Conservation (phyloP, 2,797 vertebrate genomes). For the Aselliscus stoliczkanus region DNA sequence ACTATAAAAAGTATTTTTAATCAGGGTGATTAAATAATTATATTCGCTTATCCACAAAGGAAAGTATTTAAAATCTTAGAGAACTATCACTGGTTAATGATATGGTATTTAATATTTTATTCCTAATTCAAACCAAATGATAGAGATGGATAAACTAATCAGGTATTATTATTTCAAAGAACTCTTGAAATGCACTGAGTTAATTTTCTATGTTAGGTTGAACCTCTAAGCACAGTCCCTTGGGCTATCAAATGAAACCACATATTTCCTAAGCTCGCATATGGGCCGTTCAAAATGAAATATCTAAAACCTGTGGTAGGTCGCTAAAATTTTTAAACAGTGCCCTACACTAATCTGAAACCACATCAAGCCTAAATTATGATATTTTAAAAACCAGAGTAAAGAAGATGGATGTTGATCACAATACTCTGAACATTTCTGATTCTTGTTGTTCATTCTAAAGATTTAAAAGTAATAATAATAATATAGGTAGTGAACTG, state of each 20-base stretch:
- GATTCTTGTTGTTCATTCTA: background rate
- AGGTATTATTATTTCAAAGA: constrained; percentile 38
- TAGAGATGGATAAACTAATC: constrained; percentile 46
- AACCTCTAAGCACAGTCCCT: background rate
- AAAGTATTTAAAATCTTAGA: constrained; percentile 23
- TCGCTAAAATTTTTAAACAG: background rate
- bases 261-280: background rate
- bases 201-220: constrained; percentile 9
- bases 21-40: constrained; percentile 45
- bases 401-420: background rate
- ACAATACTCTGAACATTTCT: background rate
- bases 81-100: background rate
- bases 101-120: background rate
- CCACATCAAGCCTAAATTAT: background rate
- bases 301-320: background rate
- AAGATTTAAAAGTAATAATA: background rate
- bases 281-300: background rate
- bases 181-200: background rate
- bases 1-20: constrained; percentile 49
- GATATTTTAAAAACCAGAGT: background rate
- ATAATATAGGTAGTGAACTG: background rate
- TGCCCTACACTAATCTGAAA: background rate
- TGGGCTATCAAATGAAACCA: background rate
- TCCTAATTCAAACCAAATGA: constrained; percentile 58
- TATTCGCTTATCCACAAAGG: constrained; percentile 23